Conservation (phyloP, 2,113 vertebrate species). For the Turnix velox region DNA sequence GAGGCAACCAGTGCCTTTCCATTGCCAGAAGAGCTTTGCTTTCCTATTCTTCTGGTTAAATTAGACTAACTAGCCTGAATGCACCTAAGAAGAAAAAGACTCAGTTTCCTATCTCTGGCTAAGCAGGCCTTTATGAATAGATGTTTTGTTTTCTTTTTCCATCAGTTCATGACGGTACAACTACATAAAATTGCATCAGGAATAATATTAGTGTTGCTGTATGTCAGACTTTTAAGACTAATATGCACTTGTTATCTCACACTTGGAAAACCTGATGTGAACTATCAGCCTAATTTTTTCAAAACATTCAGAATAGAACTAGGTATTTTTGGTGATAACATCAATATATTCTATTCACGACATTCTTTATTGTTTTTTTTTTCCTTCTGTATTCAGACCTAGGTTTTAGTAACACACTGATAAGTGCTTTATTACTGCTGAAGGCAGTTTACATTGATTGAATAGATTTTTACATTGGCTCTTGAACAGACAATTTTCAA, state of each 20-base stretch:
- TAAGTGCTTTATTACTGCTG: not conserved
- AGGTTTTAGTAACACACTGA: not conserved
- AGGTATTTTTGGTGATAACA: not conserved
- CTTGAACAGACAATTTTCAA: slow-evolving; percentile 30
- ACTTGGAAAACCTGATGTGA: not conserved
- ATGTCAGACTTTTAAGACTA: not conserved
- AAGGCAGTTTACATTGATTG: slow-evolving; percentile 16
- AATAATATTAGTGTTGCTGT: not conserved
- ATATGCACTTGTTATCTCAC: not conserved
- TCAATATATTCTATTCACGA: not conserved
- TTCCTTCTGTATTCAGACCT: not conserved
- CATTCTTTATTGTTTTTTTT: not conserved
- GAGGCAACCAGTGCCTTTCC: not conserved
- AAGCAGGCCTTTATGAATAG: not conserved
- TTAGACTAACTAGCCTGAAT: not conserved
- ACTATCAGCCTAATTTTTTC: not conserved
- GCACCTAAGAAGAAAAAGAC: not conserved
- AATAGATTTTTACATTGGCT: slow-evolving; percentile 18
- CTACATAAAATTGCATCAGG: not conserved
- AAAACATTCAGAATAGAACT: not conserved
- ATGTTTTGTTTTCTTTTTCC: not conserved
- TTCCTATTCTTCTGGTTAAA: not conserved
- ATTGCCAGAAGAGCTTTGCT: not conserved
- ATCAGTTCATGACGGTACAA: not conserved
- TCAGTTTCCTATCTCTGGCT: not conserved